Base-by-base conservation (phyloP, 1,140 invertebrate genomes). In the Calephelis virginiensis region DNA sequence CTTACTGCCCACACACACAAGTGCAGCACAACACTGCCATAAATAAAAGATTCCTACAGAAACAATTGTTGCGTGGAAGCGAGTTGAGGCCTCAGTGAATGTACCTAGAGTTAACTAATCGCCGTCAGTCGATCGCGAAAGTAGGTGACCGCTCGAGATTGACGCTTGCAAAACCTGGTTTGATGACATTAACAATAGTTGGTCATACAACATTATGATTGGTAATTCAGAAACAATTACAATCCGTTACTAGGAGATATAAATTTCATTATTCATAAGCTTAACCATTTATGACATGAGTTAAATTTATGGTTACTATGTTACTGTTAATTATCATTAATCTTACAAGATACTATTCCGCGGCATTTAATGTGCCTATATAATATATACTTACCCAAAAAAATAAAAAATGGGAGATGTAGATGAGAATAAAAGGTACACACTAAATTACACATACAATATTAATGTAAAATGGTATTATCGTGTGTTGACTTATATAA, bases 21-120 rank as follows among this genome's bases (percentile, higher is more conserved):
- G 67, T 77, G 72, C 69, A 76, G 38, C 69, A 68, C 73, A 60
- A 73, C 74, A 81, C 77, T 83, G 85, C 86, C 86, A 89, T 91
- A 91, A 89, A 91, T 91, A 91, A 91, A 89, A 91, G 88, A 91
- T 89, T 91, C 88, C 84, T 86, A 89, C 85, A 88, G 86, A 91
- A 91, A 89, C 88, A 91, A 91, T 91, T 87, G 88, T 89, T 91
- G 88, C 88, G 88, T 89, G 86, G 88, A 90, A 81, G 85, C 88
- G 82, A 87, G 80, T 75, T 78, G 82, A 85, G 85, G 81, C 82
- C 86, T 85, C 82, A 79, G 86, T 89, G 85, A 90, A 90, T 86
- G 88, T 90, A 81, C 8, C 40, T 9, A 80, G 77, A 85, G 85
- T 79, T 84, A 76, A 80, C 89, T 91, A 89, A 89, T 91, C 85